Evolutionary conservation across 1,140 invertebrate species (phyloP).

Genomic region (Philaenus spumarius): DNA sequence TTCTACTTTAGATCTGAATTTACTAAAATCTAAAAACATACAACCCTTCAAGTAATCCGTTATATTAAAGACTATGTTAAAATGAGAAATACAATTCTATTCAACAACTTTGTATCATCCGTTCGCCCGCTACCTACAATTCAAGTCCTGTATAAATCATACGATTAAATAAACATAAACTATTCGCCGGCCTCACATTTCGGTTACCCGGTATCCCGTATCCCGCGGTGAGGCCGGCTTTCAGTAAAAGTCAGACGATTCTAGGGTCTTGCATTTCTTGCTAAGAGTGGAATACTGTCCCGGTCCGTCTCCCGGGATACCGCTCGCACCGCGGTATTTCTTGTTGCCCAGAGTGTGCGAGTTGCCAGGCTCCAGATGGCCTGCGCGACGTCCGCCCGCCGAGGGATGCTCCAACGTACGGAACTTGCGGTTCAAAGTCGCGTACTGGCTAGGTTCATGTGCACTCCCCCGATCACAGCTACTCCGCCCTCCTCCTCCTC

Average conservation of each 20-base stretch:
- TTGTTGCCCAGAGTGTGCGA: slow-evolving; percentile 30
- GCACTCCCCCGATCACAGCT: slow-evolving; percentile 42
- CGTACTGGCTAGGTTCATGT: slow-evolving; percentile 66
- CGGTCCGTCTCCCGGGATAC: slow-evolving; percentile 32
- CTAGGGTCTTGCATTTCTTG: slow-evolving; percentile 92
- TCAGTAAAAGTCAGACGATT: slow-evolving; percentile 92
- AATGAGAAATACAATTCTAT: too few species aligned
- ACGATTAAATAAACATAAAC: too few species aligned
- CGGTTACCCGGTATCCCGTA: slow-evolving; percentile 14
- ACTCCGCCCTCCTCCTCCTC: slow-evolving; percentile 34
- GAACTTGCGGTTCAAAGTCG: slow-evolving; percentile 44
- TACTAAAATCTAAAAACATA: too few species aligned
- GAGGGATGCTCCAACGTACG: slow-evolving; percentile 33
- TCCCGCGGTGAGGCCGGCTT: slow-evolving; percentile 39
- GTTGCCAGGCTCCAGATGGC: slow-evolving; percentile 25
- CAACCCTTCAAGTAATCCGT: too few species aligned
- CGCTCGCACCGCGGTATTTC: slow-evolving; percentile 16
- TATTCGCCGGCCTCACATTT: slow-evolving; percentile 19
- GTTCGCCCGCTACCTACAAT: too few species aligned
- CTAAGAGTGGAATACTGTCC: slow-evolving; percentile 61
- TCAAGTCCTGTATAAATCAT: too few species aligned
- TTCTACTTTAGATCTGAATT: too few species aligned
- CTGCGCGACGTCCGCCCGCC: neutral
- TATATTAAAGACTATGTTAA: too few species aligned
- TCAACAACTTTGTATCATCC: too few species aligned